Base-by-base conservation (phyloP, 2,113 vertebrate genomes). In the Piaya cayana region DNA sequence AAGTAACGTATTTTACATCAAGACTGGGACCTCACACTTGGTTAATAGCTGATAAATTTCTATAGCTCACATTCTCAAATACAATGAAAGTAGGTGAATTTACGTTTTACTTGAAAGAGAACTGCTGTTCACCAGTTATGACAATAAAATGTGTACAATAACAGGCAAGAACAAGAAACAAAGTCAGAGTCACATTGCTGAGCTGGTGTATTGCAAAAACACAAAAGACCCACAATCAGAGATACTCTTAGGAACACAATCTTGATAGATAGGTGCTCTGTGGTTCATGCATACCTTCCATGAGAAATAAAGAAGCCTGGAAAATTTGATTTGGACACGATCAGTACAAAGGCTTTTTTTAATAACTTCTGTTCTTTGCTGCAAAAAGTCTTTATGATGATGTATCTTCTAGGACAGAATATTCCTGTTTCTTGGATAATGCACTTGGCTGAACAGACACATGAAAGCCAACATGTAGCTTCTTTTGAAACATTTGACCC, bases 11-110 rank as follows among this genome's bases (percentile, higher is more conserved):
- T 70, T 94, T 77, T 52, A 62, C 13, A 20, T 19, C 17, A 15
- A 82, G 30, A 49, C 5, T 10, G 14, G 15, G 25, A 52, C 10
- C 8, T 88, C 39, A 36, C 12, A 5, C 12, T 49, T 16, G 3
- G 30, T 36, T 74, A 7, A 21, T 15, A 59, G 12, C 70, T 92
- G 82, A 89, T 82, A 77, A 69, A 96, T 97, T 97, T 80, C 82
- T 90, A 9, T 49, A 76, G 90, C 52, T 89, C 65, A 71, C 42
- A n/a, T 55, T 71, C n/a, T 43, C 47, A 43, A 50, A 47, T 30
- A 74, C 6, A 64, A 27, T 77, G 45, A 69, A 79, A 84, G 11
- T 12, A 60, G 50, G 72, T 45, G 5, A 92, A 79, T 88, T 91
- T 72, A 55, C 34, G 56, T 86, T 69, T 92, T 53, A 74, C 37